These are phyloP conservation scores for Nomada fabriciana DNA, from an alignment of 2,888 invertebrate genomes.

Conservation along the genomic window DNA sequence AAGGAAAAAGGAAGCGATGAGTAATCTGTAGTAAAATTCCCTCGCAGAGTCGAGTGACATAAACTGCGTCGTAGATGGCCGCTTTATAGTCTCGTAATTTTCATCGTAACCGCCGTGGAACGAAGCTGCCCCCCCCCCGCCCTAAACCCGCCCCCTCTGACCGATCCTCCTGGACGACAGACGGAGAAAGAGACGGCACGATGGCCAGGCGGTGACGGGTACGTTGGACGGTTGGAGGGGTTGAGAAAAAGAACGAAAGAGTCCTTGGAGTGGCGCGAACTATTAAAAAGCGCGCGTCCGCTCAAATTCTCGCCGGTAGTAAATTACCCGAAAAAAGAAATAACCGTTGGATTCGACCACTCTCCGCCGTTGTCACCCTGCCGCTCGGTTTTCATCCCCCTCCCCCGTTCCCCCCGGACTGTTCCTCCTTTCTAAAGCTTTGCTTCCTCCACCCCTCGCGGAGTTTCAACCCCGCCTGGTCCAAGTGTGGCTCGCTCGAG, in stretches of 20 bases:
- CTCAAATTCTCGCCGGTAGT: constrained; percentile 81
- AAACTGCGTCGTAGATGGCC: constrained; percentile 65
- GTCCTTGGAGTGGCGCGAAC: constrained; percentile 76
- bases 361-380: constrained; percentile 47
- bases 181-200: constrained; percentile 35
- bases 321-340: constrained; percentile 82
- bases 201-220: neutral
- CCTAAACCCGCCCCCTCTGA: constrained; percentile 38
- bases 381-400: constrained; percentile 40
- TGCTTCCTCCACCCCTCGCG: constrained; percentile 46
- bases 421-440: constrained; percentile 40
- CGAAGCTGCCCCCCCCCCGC: constrained; percentile 54
- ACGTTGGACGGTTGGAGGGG: neutral
- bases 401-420: constrained; percentile 54
- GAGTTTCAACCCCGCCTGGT: constrained; percentile 34
- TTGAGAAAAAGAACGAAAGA: constrained; percentile 39
- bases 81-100: constrained; percentile 73
- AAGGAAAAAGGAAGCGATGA: constrained; percentile 65
- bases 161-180: constrained; percentile 29
- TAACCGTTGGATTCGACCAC: constrained; percentile 69
- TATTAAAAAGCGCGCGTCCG: constrained; percentile 81
- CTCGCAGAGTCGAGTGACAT: constrained; percentile 59
- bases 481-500: constrained; percentile 55
- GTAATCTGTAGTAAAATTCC: constrained; percentile 72
- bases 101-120: constrained; percentile 67